Evolutionary conservation across 2,797 vertebrate genomes (phyloP), one percentile per base, ranked within the genome.

Genomic region (Ctenopoma kingsleyae): DNA sequence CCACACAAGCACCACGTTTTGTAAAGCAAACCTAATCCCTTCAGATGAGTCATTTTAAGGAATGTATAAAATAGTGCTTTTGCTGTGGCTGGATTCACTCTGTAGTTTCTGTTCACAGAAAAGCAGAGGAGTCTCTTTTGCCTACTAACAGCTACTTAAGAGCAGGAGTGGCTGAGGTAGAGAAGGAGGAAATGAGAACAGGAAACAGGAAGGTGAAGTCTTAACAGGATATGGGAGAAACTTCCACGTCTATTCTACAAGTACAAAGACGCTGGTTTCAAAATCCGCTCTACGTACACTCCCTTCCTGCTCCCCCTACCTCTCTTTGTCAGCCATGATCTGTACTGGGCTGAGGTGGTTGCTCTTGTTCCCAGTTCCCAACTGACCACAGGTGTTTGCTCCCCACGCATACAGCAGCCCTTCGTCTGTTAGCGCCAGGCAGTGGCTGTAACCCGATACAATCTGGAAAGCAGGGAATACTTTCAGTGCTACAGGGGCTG

Each of bases 331-430:
- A 65, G 95, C 86, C 95, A 96, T 95, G 93, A 99, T 91, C 76
- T 94, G 96, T 10, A 95, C 91, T 0, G 98, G 97, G 72, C 93
- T 96, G 74, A 97, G 93, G 68, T 97, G 95, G 90, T 97, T 98
- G 93, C 90, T 96, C 90, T 97, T 98, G 95, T 94, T 98, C 83
- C 97, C 97, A 17, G 94, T 97, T 81, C 98, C 98, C 77, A 99
- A 93, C 76, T 99, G 97, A 63, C 98, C 98, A 0, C 96, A 97
- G 25, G 96, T 96, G 92, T 99, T 99, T 84, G 97, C 95, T 76
- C 98, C 98, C 98, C 97, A 99, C 73, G 96, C 91, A 78, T 96
- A 99, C 27, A 99, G 94, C 89, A 96, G 91, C 40, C 98, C 98
- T 84, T 98, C 94, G 50, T 99, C 97, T 6, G 97, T 97, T 83